Evolutionary conservation across 2,888 invertebrate species (phyloP), one percentile per base, ranked within the genome.

Genomic region (Rhyacophila evoluta): DNA sequence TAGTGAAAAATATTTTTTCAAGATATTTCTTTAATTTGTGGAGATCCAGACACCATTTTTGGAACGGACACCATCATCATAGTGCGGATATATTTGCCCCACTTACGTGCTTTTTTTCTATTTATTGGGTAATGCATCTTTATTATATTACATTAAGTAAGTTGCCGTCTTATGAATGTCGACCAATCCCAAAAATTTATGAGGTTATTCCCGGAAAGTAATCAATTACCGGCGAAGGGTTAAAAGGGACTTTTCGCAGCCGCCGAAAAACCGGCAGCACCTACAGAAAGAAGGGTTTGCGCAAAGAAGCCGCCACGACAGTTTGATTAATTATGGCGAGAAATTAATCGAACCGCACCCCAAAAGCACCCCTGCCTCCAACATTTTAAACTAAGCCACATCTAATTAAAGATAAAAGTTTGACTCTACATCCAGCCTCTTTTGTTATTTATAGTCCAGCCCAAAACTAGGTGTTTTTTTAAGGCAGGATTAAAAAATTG

Each of bases 251-350:
- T 55, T 55, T 25, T 19, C 55, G 8, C 55, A 19, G 55, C 55
- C 55, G 10, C 55, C 25, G 19, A 55, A 55, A 55, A 19, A 55
- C 15, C 55, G 25, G 25, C 25, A 12, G 55, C 55, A 55, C 55
- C 55, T 55, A 25, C 2, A 55, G 55, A 55, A 55, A 19, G 55
- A 25, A 55, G 55, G 55, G 55, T 55, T 55, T 55, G 55, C 25
- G 55, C 25, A 55, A 25, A 55, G 55, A 25, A 41, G 71, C 74
- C 41, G 73, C 75, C 72, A 67, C 68, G 76, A 72, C 79, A 74
- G 15, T 72, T 75, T 79, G 79, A 79, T 79, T 79, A 79, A 79
- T 79, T 73, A 74, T 73, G 68, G 73, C 79, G 76, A 28, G 29
- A 79, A 79, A 76, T 79, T 79, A 76, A 79, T 79, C 76, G 79